Base-by-base conservation (phyloP, 64 coral and sea anemone species). In the Porites lutea region DNA sequence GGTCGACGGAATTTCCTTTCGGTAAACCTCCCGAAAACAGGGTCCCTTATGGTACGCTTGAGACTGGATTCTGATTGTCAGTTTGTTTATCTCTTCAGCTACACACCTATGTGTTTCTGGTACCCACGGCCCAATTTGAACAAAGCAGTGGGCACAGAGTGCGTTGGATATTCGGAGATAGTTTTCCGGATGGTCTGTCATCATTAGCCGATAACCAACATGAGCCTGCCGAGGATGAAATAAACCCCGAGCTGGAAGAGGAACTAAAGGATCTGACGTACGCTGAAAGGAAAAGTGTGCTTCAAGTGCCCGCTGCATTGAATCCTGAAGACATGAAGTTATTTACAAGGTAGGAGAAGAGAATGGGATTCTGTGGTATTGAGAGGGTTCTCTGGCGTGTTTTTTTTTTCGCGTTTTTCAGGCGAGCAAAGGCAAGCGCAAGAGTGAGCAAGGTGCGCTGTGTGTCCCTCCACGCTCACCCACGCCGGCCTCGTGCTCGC, bases 91-190 rank as follows among this genome's bases (percentile, higher is more conserved):
- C 53, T 55, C 11, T 55, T 7, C 53, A 55, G 53, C 53, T 55
- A 55, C 53, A 55, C 53, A 55, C 91, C 12, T 99, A 99, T 50
- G 86, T 99, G 53, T 99, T 93, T 49, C 52, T 96, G 50, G 85
- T 99, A 76, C 91, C 94, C 51, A 85, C 53, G 59, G 86, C 86
- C n/a, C 74, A 97, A 83, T 75, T 19, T 48, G 87, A 86, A 72
- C 55, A 91, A 52, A 59, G 75, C 14, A 71, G 79, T 27, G 64
- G 96, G 15, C 92, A 86, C 53, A 89, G 83, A 76, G 94, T 91
- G 27, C 93, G 88, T 11, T 94, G 92, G 96, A 94, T 89, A 50
- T 96, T 96, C 62, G 92, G 95, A 18, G 92, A 88, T 45, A 96
- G 92, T 76, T 93, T 74, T 18, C 82, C 92, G 11, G 88, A 90